These are phyloP conservation scores for Phytoseiulus persimilis DNA, from an alignment of 2,888 invertebrate genomes.

Conservation along the genomic window DNA sequence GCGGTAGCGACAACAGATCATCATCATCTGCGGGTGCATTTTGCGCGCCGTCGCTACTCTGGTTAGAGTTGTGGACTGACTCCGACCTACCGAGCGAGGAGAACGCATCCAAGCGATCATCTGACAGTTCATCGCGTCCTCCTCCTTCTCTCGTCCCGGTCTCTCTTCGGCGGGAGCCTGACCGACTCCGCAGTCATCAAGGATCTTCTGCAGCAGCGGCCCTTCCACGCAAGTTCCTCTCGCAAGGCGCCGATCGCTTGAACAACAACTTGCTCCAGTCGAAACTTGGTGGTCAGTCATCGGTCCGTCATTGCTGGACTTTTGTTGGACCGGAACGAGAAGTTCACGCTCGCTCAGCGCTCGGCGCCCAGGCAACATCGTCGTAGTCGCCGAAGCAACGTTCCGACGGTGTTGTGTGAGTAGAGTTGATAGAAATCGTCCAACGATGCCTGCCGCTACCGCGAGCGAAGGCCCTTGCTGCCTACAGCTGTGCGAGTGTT, in stretches of 20 bases:
- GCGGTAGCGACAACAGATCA: background rate
- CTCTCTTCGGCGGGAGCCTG: background rate
- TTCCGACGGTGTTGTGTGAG: background rate
- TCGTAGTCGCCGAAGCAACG: background rate
- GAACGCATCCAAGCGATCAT: background rate
- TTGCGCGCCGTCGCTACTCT: background rate
- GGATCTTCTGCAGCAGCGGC: background rate
- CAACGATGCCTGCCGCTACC: background rate
- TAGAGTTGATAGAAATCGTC: background rate
- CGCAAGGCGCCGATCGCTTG: background rate
- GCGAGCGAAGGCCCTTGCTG: background rate
- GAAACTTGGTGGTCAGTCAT: background rate
- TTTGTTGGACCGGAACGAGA: background rate
- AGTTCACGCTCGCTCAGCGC: too few relatives aligned
- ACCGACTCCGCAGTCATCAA: background rate
- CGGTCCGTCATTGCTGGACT: background rate
- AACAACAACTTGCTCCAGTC: too few relatives aligned
- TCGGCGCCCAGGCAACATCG: background rate
- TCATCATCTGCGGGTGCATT: background rate
- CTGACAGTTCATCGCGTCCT: background rate
- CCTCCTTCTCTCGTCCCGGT: background rate
- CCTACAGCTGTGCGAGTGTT: conserved; percentile 6
- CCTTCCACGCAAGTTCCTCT: background rate
- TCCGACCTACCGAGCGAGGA: background rate
- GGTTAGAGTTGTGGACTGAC: background rate